These are phyloP conservation scores for Callinectes sapidus DNA, from an alignment of 2,888 invertebrate species.

Conservation along the genomic window DNA sequence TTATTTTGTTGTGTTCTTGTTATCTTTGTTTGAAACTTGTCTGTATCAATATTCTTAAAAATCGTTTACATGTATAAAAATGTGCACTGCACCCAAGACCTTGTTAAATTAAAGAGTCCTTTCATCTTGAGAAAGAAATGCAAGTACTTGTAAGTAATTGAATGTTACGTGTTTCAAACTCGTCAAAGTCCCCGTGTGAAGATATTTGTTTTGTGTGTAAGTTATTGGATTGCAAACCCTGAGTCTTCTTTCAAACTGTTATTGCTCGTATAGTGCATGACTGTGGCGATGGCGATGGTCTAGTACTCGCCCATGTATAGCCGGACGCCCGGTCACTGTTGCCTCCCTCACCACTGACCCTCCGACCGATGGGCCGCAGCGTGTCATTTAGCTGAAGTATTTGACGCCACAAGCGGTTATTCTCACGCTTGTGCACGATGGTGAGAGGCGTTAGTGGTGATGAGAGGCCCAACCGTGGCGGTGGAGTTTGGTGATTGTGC, in stretches of 20 bases:
- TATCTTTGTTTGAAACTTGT: no score
- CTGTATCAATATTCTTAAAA: no score
- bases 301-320: neutral
- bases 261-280: neutral
- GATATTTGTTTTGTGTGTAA: neutral
- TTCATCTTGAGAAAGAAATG: no score
- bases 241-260: neutral
- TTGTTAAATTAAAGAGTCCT: no score
- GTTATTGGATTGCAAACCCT: neutral
- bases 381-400: conserved; percentile 2
- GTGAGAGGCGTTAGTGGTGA: conserved; percentile 21
- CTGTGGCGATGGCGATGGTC: neutral
- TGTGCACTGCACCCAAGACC: no score
- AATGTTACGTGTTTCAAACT: no score
- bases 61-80: no score
- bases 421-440: neutral
- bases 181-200: no score
- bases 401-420: conserved; percentile 11
- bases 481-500: neutral
- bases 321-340: neutral
- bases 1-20: no score
- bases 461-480: neutral
- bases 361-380: neutral
- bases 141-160: no score
- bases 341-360: neutral